A percentile compares a stretch with the other conserved stretches of the same genome.
Evolutionary conservation across 2,888 invertebrate genomes (phyloP).

Genomic region (Agrotis ipsilon): DNA sequence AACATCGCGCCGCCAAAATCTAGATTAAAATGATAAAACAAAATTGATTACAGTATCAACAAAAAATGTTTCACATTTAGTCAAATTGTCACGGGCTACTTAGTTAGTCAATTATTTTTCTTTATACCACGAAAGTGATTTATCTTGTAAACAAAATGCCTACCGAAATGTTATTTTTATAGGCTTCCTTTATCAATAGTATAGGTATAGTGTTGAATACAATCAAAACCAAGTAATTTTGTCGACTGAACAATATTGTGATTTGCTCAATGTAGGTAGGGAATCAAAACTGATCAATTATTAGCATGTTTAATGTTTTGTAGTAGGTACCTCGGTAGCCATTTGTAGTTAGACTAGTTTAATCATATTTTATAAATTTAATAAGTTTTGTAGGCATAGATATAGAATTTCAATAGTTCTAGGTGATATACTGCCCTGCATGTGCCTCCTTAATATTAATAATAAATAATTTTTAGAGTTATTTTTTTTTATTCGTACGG

Average conservation of each 20-base stretch:
- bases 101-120: slow-evolving; percentile 12
- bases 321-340: slow-evolving; percentile 32
- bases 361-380: slow-evolving; percentile 12
- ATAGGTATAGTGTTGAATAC: slow-evolving; percentile 8
- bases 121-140: too few relatives aligned
- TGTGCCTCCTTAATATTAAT: slow-evolving; percentile 61
- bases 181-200: slow-evolving; percentile 21
- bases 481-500: background rate
- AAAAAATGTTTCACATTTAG: slow-evolving; percentile 21
- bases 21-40: slow-evolving; percentile 25
- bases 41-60: slow-evolving; percentile 8
- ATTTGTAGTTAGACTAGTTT: slow-evolving; percentile 31
- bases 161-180: slow-evolving; percentile 42
- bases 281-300: slow-evolving; percentile 46
- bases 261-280: slow-evolving; percentile 66
- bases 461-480: slow-evolving; percentile 55
- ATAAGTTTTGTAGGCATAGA: slow-evolving; percentile 33
- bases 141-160: slow-evolving; percentile 5
- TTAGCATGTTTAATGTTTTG: slow-evolving; percentile 47
- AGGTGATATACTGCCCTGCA: slow-evolving; percentile 61
- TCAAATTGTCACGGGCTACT: slow-evolving; percentile 11
- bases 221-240: slow-evolving; percentile 31
- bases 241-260: slow-evolving; percentile 60
- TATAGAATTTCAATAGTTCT: slow-evolving; percentile 36
- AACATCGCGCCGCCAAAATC: slow-evolving; percentile 59